Evolutionary conservation across 2,797 vertebrate species (phyloP).

Genomic region (Sebastes itinus): DNA sequence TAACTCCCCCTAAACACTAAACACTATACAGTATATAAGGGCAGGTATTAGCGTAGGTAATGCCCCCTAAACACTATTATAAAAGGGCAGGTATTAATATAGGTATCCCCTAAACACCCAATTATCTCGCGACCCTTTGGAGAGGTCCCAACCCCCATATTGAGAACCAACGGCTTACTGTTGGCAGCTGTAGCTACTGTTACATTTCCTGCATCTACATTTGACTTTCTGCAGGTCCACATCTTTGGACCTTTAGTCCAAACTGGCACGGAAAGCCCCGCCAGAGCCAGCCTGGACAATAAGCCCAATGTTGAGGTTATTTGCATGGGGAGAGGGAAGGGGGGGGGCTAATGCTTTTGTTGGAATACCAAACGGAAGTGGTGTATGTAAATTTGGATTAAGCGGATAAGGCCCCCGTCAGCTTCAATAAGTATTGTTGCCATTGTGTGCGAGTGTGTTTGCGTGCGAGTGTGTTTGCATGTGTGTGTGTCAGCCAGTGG

Average conservation of each 20-base stretch:
- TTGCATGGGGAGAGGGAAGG: constrained; percentile 53
- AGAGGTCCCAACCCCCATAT: background rate
- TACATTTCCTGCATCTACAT: background rate
- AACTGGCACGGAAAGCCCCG: background rate
- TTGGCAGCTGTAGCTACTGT: background rate
- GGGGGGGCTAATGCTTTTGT: constrained; percentile 73
- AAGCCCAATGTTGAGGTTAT: constrained; percentile 50
- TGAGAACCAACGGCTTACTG: background rate
- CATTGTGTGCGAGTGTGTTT: constrained; percentile 48
- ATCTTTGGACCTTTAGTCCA: constrained; percentile 1
- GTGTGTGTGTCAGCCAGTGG: constrained; percentile 6
- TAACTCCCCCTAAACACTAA: too few species aligned
- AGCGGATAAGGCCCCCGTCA: constrained; percentile 74
- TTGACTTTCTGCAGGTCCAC: background rate
- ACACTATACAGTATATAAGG: too few species aligned
- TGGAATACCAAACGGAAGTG: constrained; percentile 76
- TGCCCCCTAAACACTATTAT: too few species aligned
- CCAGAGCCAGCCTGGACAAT: constrained; percentile 39
- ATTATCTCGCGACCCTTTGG: background rate
- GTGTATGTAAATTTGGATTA: constrained; percentile 84
- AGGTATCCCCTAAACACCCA: too few species aligned
- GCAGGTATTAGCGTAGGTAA: too few species aligned
- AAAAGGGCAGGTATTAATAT: too few species aligned
- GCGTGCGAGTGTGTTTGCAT: constrained; percentile 1
- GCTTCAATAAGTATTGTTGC: constrained; percentile 77